Evolutionary conservation across 1,140 invertebrate species (phyloP), one percentile per base, ranked within the genome.

Genomic region (Ooceraea biroi): DNA sequence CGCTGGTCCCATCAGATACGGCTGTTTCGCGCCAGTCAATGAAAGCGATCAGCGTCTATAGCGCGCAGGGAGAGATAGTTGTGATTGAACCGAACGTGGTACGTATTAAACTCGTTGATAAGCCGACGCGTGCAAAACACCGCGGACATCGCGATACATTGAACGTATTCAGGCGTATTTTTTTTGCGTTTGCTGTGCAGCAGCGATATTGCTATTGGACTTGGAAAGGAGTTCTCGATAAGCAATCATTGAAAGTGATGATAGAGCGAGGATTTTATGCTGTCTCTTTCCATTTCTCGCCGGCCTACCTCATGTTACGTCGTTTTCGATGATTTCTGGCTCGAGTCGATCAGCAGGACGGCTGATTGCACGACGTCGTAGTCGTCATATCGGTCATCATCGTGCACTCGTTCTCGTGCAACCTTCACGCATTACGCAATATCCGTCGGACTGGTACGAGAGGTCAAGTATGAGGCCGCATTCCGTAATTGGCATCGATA

Each of bases 1-100:
- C 85, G 72, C 19, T 25, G 85, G 27, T 85, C 74, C 82, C 61
- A 88, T 88, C 87, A 69, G 87, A 87, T 85, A 87, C 41, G 65
- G 61, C 69, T 60, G n/a, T 73, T 55, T 60, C 36, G 25, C 52
- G 55, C 55, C 69, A 46, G 76, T 87, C 85, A 88, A 88, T 88
- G 85, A 87, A 87, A 82, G 82, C 68, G 74, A 78, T 78, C 44
- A 36, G 66, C 36, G 58, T 77, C 61, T 66, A 66, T 55, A n/a
- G 36, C n/a, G 50, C 12, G 17, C 10, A 65, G 63, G 22, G 61
- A 46, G 19, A 66, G 3, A 80, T 63, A 78, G 68, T 76, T 41
- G 50, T 58, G 22, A 68, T 88, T 55, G 7, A 83, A 27, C 27
- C 17, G 14, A 84, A 73, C 25, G 36, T 52, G 41, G 36, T 14